These are phyloP conservation scores for Intoshia linei DNA, from an alignment of 1,140 invertebrate species.

Conservation along the genomic window DNA sequence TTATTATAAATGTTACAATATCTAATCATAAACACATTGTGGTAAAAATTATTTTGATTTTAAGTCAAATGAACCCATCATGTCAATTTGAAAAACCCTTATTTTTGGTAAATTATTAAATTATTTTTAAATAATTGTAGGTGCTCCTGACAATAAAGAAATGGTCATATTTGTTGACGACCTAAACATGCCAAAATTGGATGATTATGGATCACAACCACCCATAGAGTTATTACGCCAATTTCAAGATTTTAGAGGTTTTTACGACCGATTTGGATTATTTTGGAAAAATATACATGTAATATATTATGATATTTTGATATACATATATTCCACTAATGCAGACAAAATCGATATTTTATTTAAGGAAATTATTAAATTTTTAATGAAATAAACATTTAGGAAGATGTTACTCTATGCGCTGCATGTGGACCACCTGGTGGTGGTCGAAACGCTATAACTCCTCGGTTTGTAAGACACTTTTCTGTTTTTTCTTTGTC, in stretches of 20 bases:
- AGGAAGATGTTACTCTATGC: constrained; percentile 19
- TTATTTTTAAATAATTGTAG: constrained; percentile 7
- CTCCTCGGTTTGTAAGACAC: constrained; percentile 20
- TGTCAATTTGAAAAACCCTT: not conserved
- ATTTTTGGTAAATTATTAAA: not conserved
- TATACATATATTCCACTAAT: not conserved
- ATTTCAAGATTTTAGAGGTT: constrained; percentile 41
- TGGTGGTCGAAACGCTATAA: constrained; percentile 22
- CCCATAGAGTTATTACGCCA: constrained; percentile 30
- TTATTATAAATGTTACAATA: too few relatives aligned
- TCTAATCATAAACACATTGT: too few relatives aligned
- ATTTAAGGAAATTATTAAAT: not conserved
- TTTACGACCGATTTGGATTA: constrained; percentile 48
- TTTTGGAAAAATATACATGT: constrained; percentile 40
- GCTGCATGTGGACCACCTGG: constrained; percentile 24
- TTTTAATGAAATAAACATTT: not conserved
- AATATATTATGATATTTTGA: not conserved
- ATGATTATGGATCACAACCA: constrained; percentile 23
- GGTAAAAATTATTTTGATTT: too few relatives aligned
- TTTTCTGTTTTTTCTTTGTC: constrained; percentile 22
- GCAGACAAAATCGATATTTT: not conserved
- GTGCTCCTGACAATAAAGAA: constrained; percentile 16
- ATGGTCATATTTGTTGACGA: constrained; percentile 24
- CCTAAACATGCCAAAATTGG: constrained; percentile 26
- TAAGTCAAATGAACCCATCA: not conserved